phyloP scores from a whole-genome alignment of 2,113 vertebrate genomes.

The Channa maculata region DNA sequence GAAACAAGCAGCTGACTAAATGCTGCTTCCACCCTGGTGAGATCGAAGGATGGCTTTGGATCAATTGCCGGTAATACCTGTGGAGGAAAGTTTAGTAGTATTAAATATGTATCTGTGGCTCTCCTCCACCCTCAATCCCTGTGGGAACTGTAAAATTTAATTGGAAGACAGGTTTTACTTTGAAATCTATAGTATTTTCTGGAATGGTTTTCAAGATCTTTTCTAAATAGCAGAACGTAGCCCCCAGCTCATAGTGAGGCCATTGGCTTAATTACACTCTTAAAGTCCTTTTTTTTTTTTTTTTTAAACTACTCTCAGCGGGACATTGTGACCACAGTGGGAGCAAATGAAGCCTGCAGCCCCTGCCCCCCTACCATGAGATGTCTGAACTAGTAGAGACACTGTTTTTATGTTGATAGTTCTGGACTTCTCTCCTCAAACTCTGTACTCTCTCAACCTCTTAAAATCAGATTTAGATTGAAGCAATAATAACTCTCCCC shows the following conservation, averaged over 20 bases:
- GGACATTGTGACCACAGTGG: conserved; percentile 55
- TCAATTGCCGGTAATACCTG: conserved; percentile 60
- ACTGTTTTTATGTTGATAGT: conserved; percentile 40
- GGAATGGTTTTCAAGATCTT: not conserved
- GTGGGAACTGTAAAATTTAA: conserved; percentile 1
- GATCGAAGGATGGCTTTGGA: conserved; percentile 48
- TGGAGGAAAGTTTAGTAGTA: conserved; percentile 33
- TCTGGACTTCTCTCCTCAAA: not conserved
- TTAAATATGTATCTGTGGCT: conserved; percentile 4
- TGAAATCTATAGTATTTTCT: not conserved
- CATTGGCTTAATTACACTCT: conserved; percentile 54
- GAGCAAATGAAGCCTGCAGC: conserved; percentile 65
- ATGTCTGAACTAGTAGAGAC: conserved; percentile 48
- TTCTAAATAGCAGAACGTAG: conserved; percentile 45
- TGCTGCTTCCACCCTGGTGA: conserved; percentile 39
- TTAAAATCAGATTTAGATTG: conserved; percentile 37
- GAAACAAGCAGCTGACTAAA: conserved; percentile 72
- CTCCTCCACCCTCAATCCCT: conserved; percentile 8
- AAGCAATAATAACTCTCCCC: conserved; percentile 27
- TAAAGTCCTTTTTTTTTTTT: conserved; percentile 55
- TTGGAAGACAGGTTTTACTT: conserved; percentile 18
- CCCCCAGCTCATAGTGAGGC: conserved; percentile 23
- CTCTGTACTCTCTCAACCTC: conserved; percentile 5
- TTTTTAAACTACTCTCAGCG: conserved; percentile 50
- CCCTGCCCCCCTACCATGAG: not conserved